A percentile compares a stretch with the other conserved stretches of the same genome.
Conservation (phyloP, 2,888 invertebrate genomes). For the Teinopalpus imperialis region DNA sequence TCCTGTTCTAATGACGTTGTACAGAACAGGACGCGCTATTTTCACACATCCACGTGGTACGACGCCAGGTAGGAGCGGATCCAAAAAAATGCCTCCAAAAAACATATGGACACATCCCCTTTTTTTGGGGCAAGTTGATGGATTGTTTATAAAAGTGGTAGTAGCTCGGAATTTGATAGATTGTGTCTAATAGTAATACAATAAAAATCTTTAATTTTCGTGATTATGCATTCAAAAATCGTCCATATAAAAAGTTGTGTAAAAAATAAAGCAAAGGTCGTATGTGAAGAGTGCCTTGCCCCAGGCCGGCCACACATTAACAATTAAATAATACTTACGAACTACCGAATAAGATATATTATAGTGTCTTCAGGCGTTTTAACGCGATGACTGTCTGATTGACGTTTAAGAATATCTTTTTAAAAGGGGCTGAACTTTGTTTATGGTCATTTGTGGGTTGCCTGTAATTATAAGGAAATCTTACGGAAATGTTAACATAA, state of each 20-base stretch:
- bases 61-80: slow-evolving; percentile 72
- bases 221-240: too few species aligned
- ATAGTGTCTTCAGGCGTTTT: slow-evolving; percentile 72
- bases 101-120: slow-evolving; percentile 74
- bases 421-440: slow-evolving; percentile 47
- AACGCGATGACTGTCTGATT: slow-evolving; percentile 66
- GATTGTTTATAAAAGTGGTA: slow-evolving; percentile 71
- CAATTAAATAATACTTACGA: slow-evolving; percentile 78
- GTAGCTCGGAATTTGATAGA: slow-evolving; percentile 58
- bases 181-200: slow-evolving; percentile 57
- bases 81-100: slow-evolving; percentile 66
- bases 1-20: slow-evolving; percentile 44
- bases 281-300: slow-evolving; percentile 49
- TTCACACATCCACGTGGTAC: slow-evolving; percentile 68
- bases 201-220: slow-evolving; percentile 24
- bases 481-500: neutral
- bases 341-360: slow-evolving; percentile 75
- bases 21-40: slow-evolving; percentile 48
- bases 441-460: slow-evolving; percentile 37
- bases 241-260: slow-evolving; percentile 30
- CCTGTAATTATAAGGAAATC: slow-evolving; percentile 22
- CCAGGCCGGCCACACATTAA: slow-evolving; percentile 61
- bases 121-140: slow-evolving; percentile 52
- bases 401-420: slow-evolving; percentile 48
- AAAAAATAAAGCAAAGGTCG: slow-evolving; percentile 34